Evolutionary conservation across 2,113 vertebrate genomes (phyloP), one percentile per base, ranked within the genome.

Genomic region (Nesogale talazaci): DNA sequence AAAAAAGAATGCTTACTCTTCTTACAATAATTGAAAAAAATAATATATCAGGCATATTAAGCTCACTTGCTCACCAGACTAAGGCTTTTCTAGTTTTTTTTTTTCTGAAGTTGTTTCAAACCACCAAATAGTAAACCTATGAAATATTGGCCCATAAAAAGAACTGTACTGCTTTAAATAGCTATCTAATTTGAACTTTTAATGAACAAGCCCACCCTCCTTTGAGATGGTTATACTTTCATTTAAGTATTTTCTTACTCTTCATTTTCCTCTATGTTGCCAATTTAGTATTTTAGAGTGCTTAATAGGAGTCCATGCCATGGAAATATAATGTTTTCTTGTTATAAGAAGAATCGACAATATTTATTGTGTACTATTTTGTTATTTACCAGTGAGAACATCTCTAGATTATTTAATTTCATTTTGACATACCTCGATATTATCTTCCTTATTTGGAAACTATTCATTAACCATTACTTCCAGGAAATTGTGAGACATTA

Each of bases 51-150:
- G 1, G 29, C 74, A 79, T 0, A 15, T 77, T 52, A 72, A 65
- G 10, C 17, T 91, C 86, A 80, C 59, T 87, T 25, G 36, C 46
- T 92, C 92, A 92, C 83, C 94, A 91, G 3, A 56, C 69, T 23
- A 14, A 17, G 36, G 40, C 90, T 70, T 93, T 93, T 83, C 42
- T 78, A 17, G 36, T 52, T 90, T 70, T 94, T 94, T 82, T 52
- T 78, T 56, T 85, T 40, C 69, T 16, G 72, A 84, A 74, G 90
- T 57, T n/a, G 10, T 84, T 89, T 0, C 82, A 38, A 36, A 42
- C 27, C 29, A 0, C 5, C 6, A 16, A 23, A 10, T 34, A 78
- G 2, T 23, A 80, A 20, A 19, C 10, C 56, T 59, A 19, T 1
- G 12, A 59, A 36, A 23, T 12, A 79, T 20, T 19, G 6, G 12